A percentile compares a stretch with the other conserved stretches of the same genome.
These are phyloP conservation scores for Tetrao urogallus DNA, from an alignment of 2,113 vertebrate genomes.

Conservation along the genomic window DNA sequence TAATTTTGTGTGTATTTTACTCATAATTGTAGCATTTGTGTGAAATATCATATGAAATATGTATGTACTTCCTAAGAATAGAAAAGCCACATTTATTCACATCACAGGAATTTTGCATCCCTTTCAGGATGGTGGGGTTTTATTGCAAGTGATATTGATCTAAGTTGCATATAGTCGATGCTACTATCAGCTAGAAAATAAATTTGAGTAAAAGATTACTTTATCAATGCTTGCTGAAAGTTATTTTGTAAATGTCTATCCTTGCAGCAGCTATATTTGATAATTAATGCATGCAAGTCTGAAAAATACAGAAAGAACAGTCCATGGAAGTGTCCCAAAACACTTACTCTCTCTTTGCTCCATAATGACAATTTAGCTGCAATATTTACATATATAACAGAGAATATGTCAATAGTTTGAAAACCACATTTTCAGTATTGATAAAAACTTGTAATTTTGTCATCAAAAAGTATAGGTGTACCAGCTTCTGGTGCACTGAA, in stretches of 20 bases:
- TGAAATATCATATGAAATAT: rapidly evolving
- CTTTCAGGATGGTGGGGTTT: background rate
- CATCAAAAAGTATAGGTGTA: background rate
- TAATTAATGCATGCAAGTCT: background rate
- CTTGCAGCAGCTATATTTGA: background rate
- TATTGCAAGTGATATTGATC: background rate
- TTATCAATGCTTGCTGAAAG: background rate
- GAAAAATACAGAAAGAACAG: background rate
- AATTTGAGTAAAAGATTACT: background rate
- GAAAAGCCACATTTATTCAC: background rate
- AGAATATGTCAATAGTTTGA: background rate
- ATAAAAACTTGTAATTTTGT: background rate
- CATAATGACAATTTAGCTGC: background rate
- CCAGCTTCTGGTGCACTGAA: conserved; percentile 15
- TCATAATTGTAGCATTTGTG: rapidly evolving
- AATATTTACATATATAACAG: rapidly evolving
- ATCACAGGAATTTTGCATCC: background rate
- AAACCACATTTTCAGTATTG: background rate
- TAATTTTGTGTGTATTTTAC: background rate
- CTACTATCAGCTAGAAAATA: background rate
- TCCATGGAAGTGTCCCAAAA: background rate
- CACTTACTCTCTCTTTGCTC: background rate
- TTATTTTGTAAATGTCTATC: background rate
- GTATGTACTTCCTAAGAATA: background rate
- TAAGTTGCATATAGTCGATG: background rate